Conservation (phyloP, 2,888 invertebrate species). For the Hesperia comma region DNA sequence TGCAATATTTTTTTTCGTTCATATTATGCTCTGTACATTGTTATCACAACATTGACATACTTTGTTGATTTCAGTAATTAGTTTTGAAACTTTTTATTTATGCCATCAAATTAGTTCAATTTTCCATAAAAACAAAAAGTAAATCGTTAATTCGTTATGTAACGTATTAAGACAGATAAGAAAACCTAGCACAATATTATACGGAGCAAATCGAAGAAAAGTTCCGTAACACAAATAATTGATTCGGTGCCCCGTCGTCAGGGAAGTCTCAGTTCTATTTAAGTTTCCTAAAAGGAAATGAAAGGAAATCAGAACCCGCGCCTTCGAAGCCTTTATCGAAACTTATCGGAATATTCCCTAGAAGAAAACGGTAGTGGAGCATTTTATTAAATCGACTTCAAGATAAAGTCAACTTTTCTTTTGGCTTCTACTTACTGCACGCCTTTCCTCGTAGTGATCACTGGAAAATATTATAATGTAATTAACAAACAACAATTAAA, state of each 20-base stretch:
- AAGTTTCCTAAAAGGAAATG: conserved; percentile 84
- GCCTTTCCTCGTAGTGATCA: conserved; percentile 22
- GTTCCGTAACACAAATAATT: conserved; percentile 80
- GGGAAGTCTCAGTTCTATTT: conserved; percentile 82
- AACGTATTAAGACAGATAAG: conserved; percentile 54
- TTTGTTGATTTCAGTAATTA: too few relatives aligned
- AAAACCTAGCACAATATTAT: conserved; percentile 63
- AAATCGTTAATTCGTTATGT: conserved; percentile 44
- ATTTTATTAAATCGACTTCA: conserved; percentile 66
- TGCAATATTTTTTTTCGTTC: too few relatives aligned
- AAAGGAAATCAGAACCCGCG: conserved; percentile 80
- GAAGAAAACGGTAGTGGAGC: conserved; percentile 59
- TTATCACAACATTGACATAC: too few relatives aligned
- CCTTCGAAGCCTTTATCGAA: conserved; percentile 76
- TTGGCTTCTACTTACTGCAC: conserved; percentile 32
- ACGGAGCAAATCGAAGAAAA: conserved; percentile 69
- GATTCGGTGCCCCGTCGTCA: conserved; percentile 78
- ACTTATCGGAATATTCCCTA: conserved; percentile 75
- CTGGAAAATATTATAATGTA: neutral
- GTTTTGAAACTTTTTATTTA: too few relatives aligned
- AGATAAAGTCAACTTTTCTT: conserved; percentile 60
- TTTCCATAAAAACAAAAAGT: neutral
- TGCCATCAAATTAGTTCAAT: too few relatives aligned
- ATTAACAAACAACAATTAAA: neutral
- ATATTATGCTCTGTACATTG: too few relatives aligned